phyloP scores from a whole-genome alignment of 2,113 vertebrate species.

The Esox niger region DNA sequence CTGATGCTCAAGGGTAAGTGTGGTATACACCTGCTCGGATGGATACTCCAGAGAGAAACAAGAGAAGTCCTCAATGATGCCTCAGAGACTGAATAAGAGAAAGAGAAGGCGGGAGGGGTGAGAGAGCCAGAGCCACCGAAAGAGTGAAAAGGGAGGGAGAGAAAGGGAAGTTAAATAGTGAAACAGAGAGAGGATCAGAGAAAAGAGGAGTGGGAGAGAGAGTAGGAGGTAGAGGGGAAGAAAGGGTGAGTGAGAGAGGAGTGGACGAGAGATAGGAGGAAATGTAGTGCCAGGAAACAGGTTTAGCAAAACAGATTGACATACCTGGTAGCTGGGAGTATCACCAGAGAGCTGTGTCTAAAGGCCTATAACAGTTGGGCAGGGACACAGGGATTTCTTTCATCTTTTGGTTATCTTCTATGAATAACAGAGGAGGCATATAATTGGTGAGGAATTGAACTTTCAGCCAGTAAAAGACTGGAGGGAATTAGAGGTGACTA shows the following conservation, averaged over 20 bases:
- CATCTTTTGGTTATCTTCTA: not conserved
- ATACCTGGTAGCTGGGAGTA: not conserved
- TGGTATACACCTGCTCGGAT: slow-evolving; percentile 33
- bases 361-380: not conserved
- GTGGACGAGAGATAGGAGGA: not conserved
- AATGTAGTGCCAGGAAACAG: not conserved
- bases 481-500: not conserved
- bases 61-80: not conserved
- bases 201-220: not conserved
- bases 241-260: not conserved
- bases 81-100: too few species aligned
- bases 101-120: too few species aligned
- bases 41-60: slow-evolving; percentile 27
- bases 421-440: slow-evolving; percentile 7
- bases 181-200: not conserved
- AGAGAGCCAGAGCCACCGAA: too few species aligned
- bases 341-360: not conserved
- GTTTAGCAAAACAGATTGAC: not conserved
- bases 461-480: not conserved
- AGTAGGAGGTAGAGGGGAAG: not conserved
- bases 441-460: not conserved
- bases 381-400: not conserved
- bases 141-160: not conserved
- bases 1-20: slow-evolving; percentile 21
- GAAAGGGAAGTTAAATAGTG: slow-evolving; percentile 26